Conservation (phyloP, 2,888 invertebrate species). For the Clitarchus hookeri region DNA sequence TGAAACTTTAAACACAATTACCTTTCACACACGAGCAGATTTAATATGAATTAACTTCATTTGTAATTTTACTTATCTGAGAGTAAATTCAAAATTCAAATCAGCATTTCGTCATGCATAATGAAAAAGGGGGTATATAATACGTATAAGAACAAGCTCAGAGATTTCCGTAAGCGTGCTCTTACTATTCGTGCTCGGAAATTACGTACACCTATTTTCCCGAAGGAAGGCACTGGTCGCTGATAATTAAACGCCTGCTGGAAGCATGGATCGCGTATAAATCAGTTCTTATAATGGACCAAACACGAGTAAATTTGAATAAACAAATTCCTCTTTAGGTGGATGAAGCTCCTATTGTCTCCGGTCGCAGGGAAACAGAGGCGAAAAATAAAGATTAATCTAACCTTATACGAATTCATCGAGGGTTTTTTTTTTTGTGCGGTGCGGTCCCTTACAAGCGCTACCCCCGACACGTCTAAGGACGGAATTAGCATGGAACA, state of each 20-base stretch:
- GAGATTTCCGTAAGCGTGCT: no score
- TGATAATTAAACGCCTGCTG: conserved; percentile 9
- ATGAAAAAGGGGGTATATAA: no score
- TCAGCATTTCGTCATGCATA: no score
- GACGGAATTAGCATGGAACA: conserved; percentile 14
- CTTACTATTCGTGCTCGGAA: background rate
- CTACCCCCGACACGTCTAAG: conserved; percentile 1
- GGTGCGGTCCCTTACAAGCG: background rate
- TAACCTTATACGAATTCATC: conserved; percentile 4
- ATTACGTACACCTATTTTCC: background rate
- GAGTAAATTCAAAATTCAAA: no score
- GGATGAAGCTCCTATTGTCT: conserved; percentile 4
- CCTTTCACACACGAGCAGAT: no score
- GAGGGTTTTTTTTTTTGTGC: background rate
- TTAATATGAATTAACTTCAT: no score
- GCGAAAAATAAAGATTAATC: conserved; percentile 11
- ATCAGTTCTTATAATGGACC: conserved; percentile 1
- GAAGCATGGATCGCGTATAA: background rate
- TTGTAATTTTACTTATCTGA: no score
- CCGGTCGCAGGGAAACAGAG: background rate
- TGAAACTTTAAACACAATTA: no score
- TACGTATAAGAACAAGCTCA: no score
- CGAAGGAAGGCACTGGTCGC: background rate
- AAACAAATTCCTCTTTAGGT: background rate
- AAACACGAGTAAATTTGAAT: background rate